Evolutionary conservation across 2,797 vertebrate species (phyloP).

Genomic region (Acanthurus leucopareius): DNA sequence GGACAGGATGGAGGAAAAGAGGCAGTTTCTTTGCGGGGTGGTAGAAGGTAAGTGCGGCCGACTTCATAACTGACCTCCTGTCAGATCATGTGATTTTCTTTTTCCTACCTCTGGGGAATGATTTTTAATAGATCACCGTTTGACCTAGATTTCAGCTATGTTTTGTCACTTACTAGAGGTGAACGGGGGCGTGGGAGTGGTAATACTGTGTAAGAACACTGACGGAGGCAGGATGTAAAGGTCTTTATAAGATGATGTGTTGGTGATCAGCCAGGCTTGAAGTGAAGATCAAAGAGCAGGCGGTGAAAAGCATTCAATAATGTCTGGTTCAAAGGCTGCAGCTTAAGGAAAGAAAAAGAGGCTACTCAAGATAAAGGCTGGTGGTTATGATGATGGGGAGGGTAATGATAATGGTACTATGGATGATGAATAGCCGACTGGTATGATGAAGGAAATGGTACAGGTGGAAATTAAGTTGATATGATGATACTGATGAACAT

Average conservation of each 20-base stretch:
- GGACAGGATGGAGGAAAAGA: slow-evolving; percentile 77
- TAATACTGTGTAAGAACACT: slow-evolving; percentile 1
- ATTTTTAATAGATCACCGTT: slow-evolving; percentile 32
- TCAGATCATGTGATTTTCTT: slow-evolving; percentile 45
- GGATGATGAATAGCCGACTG: background rate
- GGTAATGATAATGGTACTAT: background rate
- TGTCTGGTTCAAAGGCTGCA: slow-evolving; percentile 41
- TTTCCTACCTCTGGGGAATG: background rate
- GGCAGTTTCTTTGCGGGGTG: slow-evolving; percentile 86
- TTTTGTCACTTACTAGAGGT: slow-evolving; percentile 13
- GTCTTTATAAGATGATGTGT: slow-evolving; percentile 35
- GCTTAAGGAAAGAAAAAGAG: background rate
- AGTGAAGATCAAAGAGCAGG: slow-evolving; percentile 56
- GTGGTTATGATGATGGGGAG: background rate
- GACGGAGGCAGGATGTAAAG: slow-evolving; percentile 2
- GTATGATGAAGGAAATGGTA: background rate
- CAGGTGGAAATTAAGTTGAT: no score
- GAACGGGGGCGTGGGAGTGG: slow-evolving; percentile 1
- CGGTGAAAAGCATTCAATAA: slow-evolving; percentile 19
- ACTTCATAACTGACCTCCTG: slow-evolving; percentile 46
- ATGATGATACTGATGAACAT: background rate
- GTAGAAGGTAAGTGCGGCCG: slow-evolving; percentile 84
- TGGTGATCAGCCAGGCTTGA: slow-evolving; percentile 53
- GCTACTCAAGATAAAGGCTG: background rate
- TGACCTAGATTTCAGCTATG: slow-evolving; percentile 63